Base-by-base conservation (phyloP, 1,140 invertebrate species). In the Trichonephila clavipes region DNA sequence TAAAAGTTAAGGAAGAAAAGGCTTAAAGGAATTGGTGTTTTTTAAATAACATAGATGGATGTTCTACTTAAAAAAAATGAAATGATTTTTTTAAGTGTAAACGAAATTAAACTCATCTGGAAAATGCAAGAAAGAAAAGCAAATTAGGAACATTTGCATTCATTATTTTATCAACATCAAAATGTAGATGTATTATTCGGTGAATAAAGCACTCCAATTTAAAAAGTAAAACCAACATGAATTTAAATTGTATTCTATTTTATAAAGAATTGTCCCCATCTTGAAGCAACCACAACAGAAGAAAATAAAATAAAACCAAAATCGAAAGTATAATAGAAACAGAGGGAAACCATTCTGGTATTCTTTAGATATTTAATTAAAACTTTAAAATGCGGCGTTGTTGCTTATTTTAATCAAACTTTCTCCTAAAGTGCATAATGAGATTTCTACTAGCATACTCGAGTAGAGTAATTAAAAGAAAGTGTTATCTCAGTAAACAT, bases 401-500 rank as follows among this genome's bases (percentile, higher is more conserved):
- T 24, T 59, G 82, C 44, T 28, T 85, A n/a, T 24, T 85, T 85
- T 85, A 85, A 85, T 85, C 82, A 85, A 85, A 85, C 44, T 85
- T 21, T 85, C 82, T 51, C 4, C 16, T 61, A 24, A 64, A 62
- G 86, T 44, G 58, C 82, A 88, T 88, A 88, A 88, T 64, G 86
- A 61, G 40, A 85, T 85, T 66, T 34, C 34, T 40, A 19, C 40
- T 88, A 64, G 28, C 58, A 3, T 40, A 40, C 86, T 85, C 51
- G 82, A 77, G 34, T 19, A 44, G 21, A 58, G 62, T 88, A 88
- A 88, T 88, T 88, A 88, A 66, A 85, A 40, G 44, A 51, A 88
- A 88, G 86, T 88, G 86, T 88, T 88, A 64, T 88, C 86, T 62
- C 18, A 64, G 86, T 64, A 88, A 88, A 88, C 62, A 88, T 88